phyloP scores from a whole-genome alignment of 2,113 vertebrate genomes.

The Anolis carolinensis region DNA sequence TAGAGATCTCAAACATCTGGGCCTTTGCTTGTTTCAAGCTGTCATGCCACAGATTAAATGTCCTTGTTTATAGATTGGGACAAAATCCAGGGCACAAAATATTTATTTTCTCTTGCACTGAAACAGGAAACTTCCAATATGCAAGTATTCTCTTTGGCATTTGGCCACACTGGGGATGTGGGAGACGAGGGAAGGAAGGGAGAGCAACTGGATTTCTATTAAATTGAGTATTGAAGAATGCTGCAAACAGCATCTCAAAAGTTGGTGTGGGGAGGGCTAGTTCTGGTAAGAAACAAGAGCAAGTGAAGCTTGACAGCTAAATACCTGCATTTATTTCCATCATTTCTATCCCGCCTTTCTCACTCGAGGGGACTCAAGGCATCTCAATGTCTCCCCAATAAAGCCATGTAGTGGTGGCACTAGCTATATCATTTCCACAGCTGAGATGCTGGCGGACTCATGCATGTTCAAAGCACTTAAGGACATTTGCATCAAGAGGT shows the following conservation, averaged over 20 bases:
- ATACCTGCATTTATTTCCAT: too few species aligned
- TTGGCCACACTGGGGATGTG: conserved; percentile 25
- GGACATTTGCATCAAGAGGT: not conserved
- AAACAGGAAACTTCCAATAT: conserved; percentile 58
- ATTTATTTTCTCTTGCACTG: conserved; percentile 50
- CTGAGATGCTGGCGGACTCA: not conserved
- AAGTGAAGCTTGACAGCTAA: rapidly evolving
- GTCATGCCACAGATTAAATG: conserved; percentile 36
- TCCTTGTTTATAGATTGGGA: conserved; percentile 34
- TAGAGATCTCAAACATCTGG: not conserved
- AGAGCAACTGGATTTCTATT: not conserved
- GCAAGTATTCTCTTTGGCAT: conserved; percentile 27
- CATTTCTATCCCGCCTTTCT: too few species aligned
- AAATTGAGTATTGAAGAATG: not conserved
- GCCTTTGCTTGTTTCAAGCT: not conserved
- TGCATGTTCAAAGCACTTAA: not conserved
- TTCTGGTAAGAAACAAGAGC: conserved; percentile 20
- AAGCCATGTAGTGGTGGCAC: not conserved
- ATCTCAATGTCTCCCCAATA: not conserved
- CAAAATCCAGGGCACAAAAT: not conserved
- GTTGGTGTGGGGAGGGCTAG: not conserved
- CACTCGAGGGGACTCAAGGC: too few species aligned
- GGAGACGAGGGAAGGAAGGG: not conserved
- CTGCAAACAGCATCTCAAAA: conserved; percentile 17
- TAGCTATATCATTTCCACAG: not conserved